Conservation (phyloP, 2,113 vertebrate genomes). For the Taurulus bubalis region DNA sequence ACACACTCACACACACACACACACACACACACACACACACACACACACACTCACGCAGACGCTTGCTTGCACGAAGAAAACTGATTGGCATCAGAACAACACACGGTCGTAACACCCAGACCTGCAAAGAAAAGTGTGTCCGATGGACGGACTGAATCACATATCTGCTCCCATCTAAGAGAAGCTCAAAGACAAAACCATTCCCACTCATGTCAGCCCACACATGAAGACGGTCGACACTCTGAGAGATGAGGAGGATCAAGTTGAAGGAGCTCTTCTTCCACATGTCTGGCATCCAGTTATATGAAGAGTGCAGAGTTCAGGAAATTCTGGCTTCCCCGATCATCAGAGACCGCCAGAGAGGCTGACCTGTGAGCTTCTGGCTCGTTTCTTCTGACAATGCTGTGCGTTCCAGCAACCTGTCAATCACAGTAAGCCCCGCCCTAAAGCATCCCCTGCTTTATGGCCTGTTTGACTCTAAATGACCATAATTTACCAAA, state of each 20-base stretch:
- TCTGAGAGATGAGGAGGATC: neutral
- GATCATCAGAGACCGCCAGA: neutral
- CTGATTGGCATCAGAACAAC: neutral
- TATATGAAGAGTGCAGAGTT: neutral
- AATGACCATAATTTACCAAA: too few relatives aligned
- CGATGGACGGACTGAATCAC: too few relatives aligned
- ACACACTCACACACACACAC: too few relatives aligned
- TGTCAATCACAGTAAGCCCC: too few relatives aligned
- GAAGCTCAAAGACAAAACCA: neutral
- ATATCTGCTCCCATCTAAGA: neutral
- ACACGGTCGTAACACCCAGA: neutral
- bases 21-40: neutral
- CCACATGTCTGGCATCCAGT: neutral
- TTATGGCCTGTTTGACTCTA: too few relatives aligned
- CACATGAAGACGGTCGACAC: neutral
- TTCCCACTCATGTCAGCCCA: neutral
- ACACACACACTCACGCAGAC: neutral
- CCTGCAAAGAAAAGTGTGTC: neutral
- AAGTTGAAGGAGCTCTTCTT: slow-evolving; percentile 8
- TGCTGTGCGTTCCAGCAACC: too few relatives aligned
- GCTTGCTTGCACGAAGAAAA: neutral
- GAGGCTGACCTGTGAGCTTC: neutral
- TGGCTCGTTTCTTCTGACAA: neutral
- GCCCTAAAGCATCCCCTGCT: too few relatives aligned
- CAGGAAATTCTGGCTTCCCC: neutral